These are phyloP conservation scores for Xyliphius kryptos DNA, from an alignment of 2,113 vertebrate genomes.

Conservation along the genomic window DNA sequence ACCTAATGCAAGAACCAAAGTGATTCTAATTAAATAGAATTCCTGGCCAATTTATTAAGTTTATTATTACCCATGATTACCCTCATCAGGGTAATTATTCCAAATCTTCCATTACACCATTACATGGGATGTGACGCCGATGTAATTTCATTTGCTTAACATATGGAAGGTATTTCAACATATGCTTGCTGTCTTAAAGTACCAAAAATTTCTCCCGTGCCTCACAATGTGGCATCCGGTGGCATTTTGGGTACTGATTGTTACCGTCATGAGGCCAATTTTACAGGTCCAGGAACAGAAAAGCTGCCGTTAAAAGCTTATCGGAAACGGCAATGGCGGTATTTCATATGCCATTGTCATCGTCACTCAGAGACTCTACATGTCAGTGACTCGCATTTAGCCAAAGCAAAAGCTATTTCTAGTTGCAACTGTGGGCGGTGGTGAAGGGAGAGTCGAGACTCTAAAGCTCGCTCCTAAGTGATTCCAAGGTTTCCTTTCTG, in stretches of 20 bases:
- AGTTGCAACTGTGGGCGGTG: slow-evolving; percentile 23
- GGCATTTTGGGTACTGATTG: slow-evolving; percentile 62
- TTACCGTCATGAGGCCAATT: slow-evolving; percentile 63
- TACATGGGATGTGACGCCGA: too few species aligned
- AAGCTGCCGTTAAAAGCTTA: slow-evolving; percentile 53
- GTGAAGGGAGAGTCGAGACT: not conserved
- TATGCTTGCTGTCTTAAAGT: too few species aligned
- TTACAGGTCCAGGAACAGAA: slow-evolving; percentile 53
- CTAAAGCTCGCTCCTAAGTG: slow-evolving; percentile 14
- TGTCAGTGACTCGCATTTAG: slow-evolving; percentile 33
- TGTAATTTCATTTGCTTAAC: too few species aligned
- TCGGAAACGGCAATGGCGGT: slow-evolving; percentile 55
- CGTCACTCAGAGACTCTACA: slow-evolving; percentile 53
- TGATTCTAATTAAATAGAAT: too few species aligned
- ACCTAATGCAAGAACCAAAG: too few species aligned
- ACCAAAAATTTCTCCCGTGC: too few species aligned
- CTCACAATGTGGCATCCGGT: slow-evolving; percentile 16
- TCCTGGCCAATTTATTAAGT: too few species aligned
- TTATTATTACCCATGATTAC: too few species aligned
- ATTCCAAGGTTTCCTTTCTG: slow-evolving; percentile 28
- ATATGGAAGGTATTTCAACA: too few species aligned
- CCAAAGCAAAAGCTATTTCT: slow-evolving; percentile 31
- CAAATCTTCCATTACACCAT: too few species aligned
- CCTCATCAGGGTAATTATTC: too few species aligned
- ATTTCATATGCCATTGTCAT: slow-evolving; percentile 59